These are phyloP conservation scores for Taeniopygia guttata DNA, from an alignment of 2,797 vertebrate genomes.

Conservation along the genomic window DNA sequence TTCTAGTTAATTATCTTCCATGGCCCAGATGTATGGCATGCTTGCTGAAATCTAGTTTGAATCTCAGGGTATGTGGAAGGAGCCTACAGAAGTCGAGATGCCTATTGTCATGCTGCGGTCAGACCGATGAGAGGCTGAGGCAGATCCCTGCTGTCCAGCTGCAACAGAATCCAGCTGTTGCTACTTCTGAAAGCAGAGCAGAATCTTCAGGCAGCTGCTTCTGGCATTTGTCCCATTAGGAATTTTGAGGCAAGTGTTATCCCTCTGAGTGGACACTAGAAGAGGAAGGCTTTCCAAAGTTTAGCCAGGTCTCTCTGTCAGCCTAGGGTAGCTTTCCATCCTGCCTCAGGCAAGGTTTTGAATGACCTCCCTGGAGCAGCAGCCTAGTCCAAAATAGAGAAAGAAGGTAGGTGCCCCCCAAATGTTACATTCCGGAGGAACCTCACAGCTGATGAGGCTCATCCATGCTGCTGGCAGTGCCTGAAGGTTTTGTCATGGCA, in stretches of 20 bases:
- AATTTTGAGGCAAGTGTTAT: background rate
- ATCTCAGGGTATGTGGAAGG: background rate
- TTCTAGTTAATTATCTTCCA: background rate
- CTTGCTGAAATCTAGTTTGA: background rate
- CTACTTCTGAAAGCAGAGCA: background rate
- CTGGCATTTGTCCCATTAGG: background rate
- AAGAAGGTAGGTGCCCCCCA: background rate
- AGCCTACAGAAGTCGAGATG: background rate
- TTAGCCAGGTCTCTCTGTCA: background rate
- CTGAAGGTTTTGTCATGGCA: background rate
- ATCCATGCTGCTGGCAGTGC: accelerated
- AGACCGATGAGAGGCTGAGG: background rate
- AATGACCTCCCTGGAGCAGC: background rate
- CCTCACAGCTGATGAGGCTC: background rate
- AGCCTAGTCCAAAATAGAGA: background rate
- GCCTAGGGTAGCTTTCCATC: background rate
- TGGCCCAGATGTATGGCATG: background rate
- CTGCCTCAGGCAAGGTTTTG: background rate
- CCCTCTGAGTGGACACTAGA: background rate
- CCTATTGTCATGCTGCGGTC: background rate
- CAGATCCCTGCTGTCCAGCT: background rate
- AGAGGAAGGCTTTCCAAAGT: background rate
- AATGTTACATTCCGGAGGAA: background rate
- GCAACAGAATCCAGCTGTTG: slow-evolving; percentile 19
- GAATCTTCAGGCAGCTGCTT: background rate